These are phyloP conservation scores for Yasuhikotakia modesta DNA, from an alignment of 2,797 vertebrate genomes.

Conservation along the genomic window DNA sequence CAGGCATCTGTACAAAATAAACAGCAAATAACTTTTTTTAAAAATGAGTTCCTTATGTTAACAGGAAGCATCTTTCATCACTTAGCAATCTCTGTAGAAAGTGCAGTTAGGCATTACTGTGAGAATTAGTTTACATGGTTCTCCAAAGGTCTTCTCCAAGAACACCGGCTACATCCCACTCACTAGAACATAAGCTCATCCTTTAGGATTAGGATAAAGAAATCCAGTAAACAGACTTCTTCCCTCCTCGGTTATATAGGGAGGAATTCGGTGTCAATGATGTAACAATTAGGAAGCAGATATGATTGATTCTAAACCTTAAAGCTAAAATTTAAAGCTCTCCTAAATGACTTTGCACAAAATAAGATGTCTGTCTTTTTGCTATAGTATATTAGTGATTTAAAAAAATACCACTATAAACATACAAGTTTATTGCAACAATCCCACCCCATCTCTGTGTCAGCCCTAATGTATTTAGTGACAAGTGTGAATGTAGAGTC, in stretches of 20 bases:
- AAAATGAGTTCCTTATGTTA: not conserved
- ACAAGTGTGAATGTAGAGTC: not conserved
- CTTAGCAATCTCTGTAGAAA: slow-evolving; percentile 22
- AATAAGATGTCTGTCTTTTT: no score
- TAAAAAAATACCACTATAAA: not conserved
- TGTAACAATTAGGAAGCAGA: not conserved
- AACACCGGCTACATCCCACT: slow-evolving; percentile 23
- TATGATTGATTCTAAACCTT: not conserved
- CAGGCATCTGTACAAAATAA: not conserved
- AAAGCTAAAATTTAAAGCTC: not conserved
- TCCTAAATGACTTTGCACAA: no score
- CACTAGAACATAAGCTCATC: slow-evolving; percentile 8
- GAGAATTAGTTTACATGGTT: slow-evolving; percentile 9
- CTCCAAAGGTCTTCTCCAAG: slow-evolving; percentile 13
- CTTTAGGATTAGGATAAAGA: slow-evolving; percentile 7
- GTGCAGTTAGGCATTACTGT: slow-evolving; percentile 10
- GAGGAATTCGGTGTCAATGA: not conserved
- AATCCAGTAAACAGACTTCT: slow-evolving; percentile 19
- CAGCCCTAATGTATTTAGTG: not conserved
- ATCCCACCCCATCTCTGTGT: not conserved
- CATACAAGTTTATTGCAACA: not conserved
- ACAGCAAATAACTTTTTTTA: no score
- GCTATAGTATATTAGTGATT: not conserved
- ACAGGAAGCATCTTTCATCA: slow-evolving; percentile 24
- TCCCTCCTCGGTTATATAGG: not conserved